Evolutionary conservation across 2,888 invertebrate species (phyloP), one percentile per base, ranked within the genome.

Genomic region (Ochropleura plecta): DNA sequence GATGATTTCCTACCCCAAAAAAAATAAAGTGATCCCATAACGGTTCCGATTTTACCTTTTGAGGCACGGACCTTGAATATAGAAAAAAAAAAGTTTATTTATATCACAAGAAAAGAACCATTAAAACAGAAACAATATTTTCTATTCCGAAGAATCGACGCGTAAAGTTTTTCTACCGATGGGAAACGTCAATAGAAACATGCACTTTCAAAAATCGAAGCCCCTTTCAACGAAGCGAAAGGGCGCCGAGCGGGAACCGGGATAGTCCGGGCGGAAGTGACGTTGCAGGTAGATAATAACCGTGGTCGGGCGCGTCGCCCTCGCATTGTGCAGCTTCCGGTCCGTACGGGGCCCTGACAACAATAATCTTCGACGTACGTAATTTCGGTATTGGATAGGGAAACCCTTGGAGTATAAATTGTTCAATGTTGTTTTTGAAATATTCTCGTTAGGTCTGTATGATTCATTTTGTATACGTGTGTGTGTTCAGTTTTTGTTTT

Each of bases 231-330:
- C 81, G 84, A 79, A 85, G 82, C 85, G 88, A 86, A 86, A 86
- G 88, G 81, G 84, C 82, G 84, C 79, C 83, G 85, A 87, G 82
- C 82, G 87, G 83, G 88, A 82, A 62, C 44, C 62, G 87, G 83
- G 88, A 83, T 87, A 88, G 86, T 79, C 89, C 89, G 86, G 88
- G 90, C 94, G 95, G 94, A 95, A 95, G 94, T 95, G 95, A 95
- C 95, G 94, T 91, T 92, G 95, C 95, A 95, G 95, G 93, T 94
- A 95, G 94, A 94, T 94, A 94, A 94, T 94, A 93, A 92, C 91
- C 87, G 90, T 87, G 91, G 90, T 90, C 85, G 91, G 88, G 87
- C 82, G 87, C 87, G 87, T 86, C 89, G 86, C 93, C 93, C 93
- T 90, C 91, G 91, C 90, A 89, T 90, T 92, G 91, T 93, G 91